A percentile compares a stretch with the other conserved stretches of the same genome.
These are phyloP conservation scores for Calonectris borealis DNA, from an alignment of 2,113 vertebrate species.

Conservation along the genomic window DNA sequence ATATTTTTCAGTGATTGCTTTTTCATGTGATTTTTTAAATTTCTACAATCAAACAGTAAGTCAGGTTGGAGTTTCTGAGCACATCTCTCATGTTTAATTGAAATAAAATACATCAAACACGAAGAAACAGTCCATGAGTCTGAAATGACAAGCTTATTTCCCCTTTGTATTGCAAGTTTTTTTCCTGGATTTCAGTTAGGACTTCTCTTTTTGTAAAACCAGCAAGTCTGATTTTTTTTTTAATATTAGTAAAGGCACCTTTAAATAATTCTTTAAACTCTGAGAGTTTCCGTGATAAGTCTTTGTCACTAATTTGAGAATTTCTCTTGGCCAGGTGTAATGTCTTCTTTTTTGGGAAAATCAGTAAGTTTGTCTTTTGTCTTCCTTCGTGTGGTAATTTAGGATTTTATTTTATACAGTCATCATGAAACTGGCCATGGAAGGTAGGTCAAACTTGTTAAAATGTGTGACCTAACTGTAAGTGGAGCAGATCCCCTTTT, in stretches of 20 bases:
- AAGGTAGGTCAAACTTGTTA: background rate
- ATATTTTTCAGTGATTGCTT: background rate
- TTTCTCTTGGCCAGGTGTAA: background rate
- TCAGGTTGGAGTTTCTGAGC: background rate
- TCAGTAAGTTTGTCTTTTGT: background rate
- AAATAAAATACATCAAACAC: background rate
- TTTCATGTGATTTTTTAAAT: background rate
- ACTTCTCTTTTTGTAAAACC: background rate
- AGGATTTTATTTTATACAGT: background rate
- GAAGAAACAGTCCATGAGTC: background rate
- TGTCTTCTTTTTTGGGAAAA: background rate
- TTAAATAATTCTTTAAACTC: background rate
- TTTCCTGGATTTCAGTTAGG: background rate
- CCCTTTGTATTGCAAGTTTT: background rate
- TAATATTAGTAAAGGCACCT: background rate
- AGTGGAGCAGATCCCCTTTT: background rate
- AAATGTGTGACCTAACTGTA: background rate
- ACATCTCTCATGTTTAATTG: background rate
- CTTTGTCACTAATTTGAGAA: background rate
- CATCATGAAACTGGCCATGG: background rate
- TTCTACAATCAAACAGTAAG: background rate
- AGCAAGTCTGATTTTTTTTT: background rate
- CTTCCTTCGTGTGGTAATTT: background rate
- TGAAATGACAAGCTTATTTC: background rate
- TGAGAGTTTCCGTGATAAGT: background rate